These are phyloP conservation scores for Naja naja DNA, from an alignment of 2,113 vertebrate genomes.

Conservation along the genomic window DNA sequence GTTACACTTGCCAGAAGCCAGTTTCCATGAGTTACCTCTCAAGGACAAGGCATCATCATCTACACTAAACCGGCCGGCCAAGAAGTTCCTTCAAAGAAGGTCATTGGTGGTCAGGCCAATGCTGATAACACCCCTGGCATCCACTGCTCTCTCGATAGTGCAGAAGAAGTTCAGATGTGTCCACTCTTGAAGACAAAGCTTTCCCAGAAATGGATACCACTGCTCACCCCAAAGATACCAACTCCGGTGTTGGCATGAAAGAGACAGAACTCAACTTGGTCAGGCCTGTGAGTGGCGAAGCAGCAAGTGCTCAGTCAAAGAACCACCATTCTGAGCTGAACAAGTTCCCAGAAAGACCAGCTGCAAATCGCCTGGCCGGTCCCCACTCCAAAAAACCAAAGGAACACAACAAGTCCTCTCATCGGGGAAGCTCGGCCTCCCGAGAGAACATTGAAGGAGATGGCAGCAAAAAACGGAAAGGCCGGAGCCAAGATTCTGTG, in stretches of 20 bases:
- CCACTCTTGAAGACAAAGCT: constrained; percentile 59
- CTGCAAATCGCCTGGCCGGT: constrained; percentile 37
- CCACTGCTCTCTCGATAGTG: fast-evolving
- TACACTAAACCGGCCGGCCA: constrained; percentile 4
- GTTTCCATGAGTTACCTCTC: constrained; percentile 8
- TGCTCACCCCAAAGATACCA: constrained; percentile 59
- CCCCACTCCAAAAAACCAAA: constrained; percentile 78
- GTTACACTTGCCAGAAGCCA: background rate
- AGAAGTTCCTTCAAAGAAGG: constrained; percentile 41
- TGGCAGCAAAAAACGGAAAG: constrained; percentile 80
- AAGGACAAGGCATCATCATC: constrained; percentile 35
- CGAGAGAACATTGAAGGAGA: constrained; percentile 79
- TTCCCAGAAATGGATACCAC: constrained; percentile 21
- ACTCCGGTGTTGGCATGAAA: constrained; percentile 6
- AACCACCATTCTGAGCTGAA: constrained; percentile 16
- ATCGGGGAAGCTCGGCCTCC: constrained; percentile 71
- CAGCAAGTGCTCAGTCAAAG: constrained; percentile 50
- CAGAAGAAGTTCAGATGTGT: constrained; percentile 41
- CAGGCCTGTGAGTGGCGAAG: constrained; percentile 61
- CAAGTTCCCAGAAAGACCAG: constrained; percentile 66
- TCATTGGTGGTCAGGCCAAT: fast-evolving
- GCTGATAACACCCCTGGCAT: background rate
- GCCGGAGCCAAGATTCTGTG: constrained; percentile 43
- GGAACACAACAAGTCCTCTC: constrained; percentile 74
- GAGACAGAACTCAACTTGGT: constrained; percentile 46